These are phyloP conservation scores for Microctenopoma steveboyesi DNA, from an alignment of 2,797 vertebrate species.

Conservation along the genomic window DNA sequence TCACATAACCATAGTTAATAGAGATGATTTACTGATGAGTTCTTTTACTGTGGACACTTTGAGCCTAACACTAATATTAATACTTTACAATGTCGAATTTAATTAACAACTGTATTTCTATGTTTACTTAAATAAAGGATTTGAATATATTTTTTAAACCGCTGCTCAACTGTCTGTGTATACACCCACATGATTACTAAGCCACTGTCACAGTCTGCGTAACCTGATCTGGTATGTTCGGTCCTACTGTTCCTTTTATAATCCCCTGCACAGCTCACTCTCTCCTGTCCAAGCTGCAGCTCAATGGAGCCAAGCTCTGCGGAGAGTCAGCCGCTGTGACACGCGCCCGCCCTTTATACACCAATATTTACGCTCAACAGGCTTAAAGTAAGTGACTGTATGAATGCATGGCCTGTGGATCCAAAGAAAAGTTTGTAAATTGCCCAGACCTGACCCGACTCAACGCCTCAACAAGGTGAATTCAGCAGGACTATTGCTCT, in stretches of 20 bases:
- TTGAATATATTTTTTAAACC: too few relatives aligned
- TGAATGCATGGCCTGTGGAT: neutral
- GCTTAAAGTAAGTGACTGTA: conserved; percentile 23
- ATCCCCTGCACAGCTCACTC: conserved; percentile 21
- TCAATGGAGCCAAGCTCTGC: conserved; percentile 21
- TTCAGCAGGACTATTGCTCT: conserved; percentile 39
- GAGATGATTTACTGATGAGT: too few relatives aligned
- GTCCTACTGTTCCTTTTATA: conserved; percentile 21
- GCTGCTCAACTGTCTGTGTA: neutral
- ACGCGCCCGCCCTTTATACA: conserved; percentile 40
- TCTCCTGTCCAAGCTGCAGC: conserved; percentile 24
- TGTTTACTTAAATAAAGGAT: neutral
- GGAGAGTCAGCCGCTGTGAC: conserved; percentile 35
- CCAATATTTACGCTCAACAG: conserved; percentile 57
- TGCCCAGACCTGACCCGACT: conserved; percentile 7
- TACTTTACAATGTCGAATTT: too few relatives aligned
- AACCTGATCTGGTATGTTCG: conserved; percentile 35
- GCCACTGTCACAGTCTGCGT: neutral
- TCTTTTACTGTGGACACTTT: too few relatives aligned
- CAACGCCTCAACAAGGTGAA: conserved; percentile 11
- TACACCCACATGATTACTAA: neutral
- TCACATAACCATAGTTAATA: too few relatives aligned
- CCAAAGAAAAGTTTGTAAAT: conserved; percentile 12
- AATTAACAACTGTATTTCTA: too few relatives aligned
- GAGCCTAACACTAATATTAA: too few relatives aligned